Percentiles rank a stretch among this genome's conserved stretches.
Evolutionary conservation across 92 coral and sea anemone genomes (phyloP).

Genomic region (Porites divaricata): DNA sequence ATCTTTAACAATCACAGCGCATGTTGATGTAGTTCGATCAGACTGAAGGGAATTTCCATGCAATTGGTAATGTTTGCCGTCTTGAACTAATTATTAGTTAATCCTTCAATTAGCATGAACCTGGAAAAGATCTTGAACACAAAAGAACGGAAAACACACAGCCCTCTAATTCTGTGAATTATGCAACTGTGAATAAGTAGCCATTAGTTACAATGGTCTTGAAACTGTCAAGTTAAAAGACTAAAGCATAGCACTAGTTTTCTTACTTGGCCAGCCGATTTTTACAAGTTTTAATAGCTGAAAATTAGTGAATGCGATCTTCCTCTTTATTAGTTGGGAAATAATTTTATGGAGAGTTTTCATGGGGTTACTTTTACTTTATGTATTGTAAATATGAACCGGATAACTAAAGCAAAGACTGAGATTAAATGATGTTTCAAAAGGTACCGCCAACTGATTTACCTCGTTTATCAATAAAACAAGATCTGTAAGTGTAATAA

Average conservation of each 20-base stretch:
- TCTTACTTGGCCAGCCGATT: too few relatives aligned
- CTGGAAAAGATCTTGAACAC: neutral
- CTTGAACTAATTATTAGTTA: neutral
- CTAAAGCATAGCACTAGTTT: too few relatives aligned
- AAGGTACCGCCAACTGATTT: neutral
- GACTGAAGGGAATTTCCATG: neutral
- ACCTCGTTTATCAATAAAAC: too few relatives aligned
- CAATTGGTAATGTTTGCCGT: too few relatives aligned
- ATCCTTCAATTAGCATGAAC: neutral
- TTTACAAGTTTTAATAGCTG: neutral
- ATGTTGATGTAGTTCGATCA: neutral
- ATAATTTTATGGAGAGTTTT: neutral
- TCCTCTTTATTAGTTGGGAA: too few relatives aligned
- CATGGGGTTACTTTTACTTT: neutral
- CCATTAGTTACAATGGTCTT: neutral
- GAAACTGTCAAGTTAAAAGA: too few relatives aligned
- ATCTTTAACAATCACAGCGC: neutral
- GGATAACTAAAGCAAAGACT: neutral
- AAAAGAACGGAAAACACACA: constrained; percentile 8
- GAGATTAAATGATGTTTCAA: neutral
- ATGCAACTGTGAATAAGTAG: neutral
- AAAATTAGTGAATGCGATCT: too few relatives aligned
- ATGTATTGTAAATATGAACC: constrained; percentile 26
- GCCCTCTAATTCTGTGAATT: constrained; percentile 5
- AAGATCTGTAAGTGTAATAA: too few relatives aligned